Conservation (phyloP, 2,888 invertebrate species). For the Chelonus formosanus region DNA sequence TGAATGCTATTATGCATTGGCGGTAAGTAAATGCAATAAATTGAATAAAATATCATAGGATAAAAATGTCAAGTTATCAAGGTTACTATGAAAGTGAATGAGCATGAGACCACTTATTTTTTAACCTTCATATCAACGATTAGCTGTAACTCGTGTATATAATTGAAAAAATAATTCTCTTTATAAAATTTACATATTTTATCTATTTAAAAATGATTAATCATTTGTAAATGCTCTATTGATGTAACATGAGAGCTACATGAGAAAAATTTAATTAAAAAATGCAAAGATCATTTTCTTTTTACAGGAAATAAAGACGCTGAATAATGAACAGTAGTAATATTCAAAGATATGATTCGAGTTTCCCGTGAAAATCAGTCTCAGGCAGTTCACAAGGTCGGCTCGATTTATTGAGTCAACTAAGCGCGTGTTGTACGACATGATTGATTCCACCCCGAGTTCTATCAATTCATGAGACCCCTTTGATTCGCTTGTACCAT, state of each 20-base stretch:
- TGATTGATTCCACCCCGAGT: slow-evolving; percentile 9
- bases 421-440: slow-evolving; percentile 45
- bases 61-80: slow-evolving; percentile 2
- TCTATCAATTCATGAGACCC: slow-evolving; percentile 41
- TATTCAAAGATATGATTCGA: slow-evolving; percentile 1
- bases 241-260: too few species aligned
- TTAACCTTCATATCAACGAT: background rate
- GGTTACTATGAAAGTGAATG: slow-evolving; percentile 8
- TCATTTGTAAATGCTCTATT: too few species aligned
- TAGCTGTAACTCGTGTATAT: background rate
- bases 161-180: background rate
- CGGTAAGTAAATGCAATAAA: slow-evolving; percentile 20
- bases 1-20: slow-evolving; percentile 22
- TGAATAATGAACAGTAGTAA: too few species aligned
- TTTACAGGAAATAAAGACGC: too few species aligned
- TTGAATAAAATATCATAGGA: background rate
- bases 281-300: too few species aligned
- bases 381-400: slow-evolving; percentile 54
- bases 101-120: slow-evolving; percentile 1
- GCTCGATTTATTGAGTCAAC: slow-evolving; percentile 50
- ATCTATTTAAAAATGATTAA: too few species aligned
- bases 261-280: too few species aligned
- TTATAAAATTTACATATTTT: too few species aligned
- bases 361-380: slow-evolving; percentile 53
- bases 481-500: slow-evolving; percentile 15